These are phyloP conservation scores for Lethenteron reissneri DNA, from an alignment of 2,113 vertebrate species.

Conservation along the genomic window DNA sequence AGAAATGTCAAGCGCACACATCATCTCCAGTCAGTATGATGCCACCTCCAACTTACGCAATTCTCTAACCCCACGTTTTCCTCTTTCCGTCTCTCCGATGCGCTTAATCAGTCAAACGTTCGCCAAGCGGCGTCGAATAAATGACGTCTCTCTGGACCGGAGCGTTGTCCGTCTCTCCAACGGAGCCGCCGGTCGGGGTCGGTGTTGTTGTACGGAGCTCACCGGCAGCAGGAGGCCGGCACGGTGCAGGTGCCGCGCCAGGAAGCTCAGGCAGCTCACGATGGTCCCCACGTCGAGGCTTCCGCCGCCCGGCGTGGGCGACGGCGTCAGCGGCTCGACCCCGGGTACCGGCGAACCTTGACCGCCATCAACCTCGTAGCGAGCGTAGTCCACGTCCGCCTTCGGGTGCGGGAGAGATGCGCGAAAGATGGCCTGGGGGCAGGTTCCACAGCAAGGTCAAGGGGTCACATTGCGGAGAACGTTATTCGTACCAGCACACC, in stretches of 20 bases:
- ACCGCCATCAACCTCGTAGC: constrained; percentile 23
- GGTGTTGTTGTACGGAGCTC: constrained; percentile 16
- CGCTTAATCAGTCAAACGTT: background rate
- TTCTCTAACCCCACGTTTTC: no score
- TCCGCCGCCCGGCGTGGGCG: constrained; percentile 9
- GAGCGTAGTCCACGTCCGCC: constrained; percentile 36
- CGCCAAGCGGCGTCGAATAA: background rate
- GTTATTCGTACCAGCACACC: no score
- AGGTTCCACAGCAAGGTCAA: constrained; percentile 11
- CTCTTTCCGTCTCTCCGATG: no score
- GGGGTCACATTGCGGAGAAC: constrained; percentile 7
- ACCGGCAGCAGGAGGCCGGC: constrained; percentile 45
- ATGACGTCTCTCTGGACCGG: background rate
- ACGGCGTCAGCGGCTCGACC: constrained; percentile 36
- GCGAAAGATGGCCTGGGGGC: constrained; percentile 41
- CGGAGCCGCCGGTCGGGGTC: no score
- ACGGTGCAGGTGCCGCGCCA: constrained; percentile 48
- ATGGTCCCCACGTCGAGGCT: constrained; percentile 33
- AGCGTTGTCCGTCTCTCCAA: no score
- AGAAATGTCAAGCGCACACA: no score
- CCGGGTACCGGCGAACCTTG: constrained; percentile 31
- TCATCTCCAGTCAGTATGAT: no score
- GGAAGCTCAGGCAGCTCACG: constrained; percentile 40
- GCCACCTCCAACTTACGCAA: no score
- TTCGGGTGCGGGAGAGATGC: constrained; percentile 45